Evolutionary conservation across 1,140 invertebrate genomes (phyloP).

Genomic region (Lepidotrigona ventralis): DNA sequence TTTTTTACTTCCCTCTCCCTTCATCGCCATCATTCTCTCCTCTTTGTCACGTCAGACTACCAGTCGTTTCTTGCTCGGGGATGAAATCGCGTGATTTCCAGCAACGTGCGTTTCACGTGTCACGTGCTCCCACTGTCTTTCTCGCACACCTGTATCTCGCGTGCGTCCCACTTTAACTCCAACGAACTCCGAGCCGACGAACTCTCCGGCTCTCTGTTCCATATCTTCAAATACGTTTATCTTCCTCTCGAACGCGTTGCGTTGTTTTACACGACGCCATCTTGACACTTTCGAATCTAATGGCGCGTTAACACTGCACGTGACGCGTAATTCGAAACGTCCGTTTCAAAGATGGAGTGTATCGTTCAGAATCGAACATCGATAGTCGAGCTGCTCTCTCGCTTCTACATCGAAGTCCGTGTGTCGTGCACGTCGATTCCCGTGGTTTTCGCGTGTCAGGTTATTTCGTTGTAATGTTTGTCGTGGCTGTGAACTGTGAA

Average conservation of each 20-base stretch:
- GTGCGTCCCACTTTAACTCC: conserved; percentile 38
- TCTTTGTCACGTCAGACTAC: no score
- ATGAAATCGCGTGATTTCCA: conserved; percentile 26
- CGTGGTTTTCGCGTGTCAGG: not conserved
- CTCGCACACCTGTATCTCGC: conserved; percentile 16
- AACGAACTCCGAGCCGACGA: not conserved
- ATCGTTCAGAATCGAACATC: not conserved
- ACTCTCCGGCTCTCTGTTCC: not conserved
- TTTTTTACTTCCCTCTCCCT: not conserved
- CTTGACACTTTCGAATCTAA: not conserved
- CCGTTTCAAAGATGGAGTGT: not conserved
- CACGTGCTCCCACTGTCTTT: conserved; percentile 35
- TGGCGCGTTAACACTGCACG: not conserved
- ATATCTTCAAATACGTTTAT: not conserved
- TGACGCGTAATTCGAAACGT: not conserved
- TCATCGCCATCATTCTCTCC: not conserved
- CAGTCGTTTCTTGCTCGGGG: not conserved
- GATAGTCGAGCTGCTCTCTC: not conserved
- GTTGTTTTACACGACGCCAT: not conserved
- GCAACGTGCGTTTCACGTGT: conserved; percentile 41
- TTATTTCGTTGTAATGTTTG: not conserved
- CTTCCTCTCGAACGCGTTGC: not conserved
- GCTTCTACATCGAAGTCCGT: not conserved
- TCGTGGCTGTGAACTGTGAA: not conserved
- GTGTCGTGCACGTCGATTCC: no score